Conservation (phyloP, 2,113 vertebrate species). For the Psettodes erumei region DNA sequence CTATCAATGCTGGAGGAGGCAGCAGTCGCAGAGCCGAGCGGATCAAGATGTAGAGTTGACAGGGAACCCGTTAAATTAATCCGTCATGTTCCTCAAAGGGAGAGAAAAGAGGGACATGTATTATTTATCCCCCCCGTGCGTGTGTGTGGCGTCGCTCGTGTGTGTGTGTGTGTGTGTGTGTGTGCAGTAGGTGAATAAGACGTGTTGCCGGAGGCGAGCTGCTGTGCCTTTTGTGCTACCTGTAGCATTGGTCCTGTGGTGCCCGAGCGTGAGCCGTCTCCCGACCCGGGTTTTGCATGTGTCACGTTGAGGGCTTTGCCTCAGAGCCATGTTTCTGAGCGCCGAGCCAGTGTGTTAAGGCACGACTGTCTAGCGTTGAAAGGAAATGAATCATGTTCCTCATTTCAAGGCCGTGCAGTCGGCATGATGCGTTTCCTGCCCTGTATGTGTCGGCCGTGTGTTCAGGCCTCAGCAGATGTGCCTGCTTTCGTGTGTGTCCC, state of each 20-base stretch:
- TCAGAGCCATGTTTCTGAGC: slow-evolving; percentile 38
- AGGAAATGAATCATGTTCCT: slow-evolving; percentile 84
- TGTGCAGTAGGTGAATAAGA: slow-evolving; percentile 32
- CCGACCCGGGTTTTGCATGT: slow-evolving; percentile 6
- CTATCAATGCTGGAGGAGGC: slow-evolving; percentile 47
- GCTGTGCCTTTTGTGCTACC: slow-evolving; percentile 39
- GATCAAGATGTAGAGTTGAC: slow-evolving; percentile 67
- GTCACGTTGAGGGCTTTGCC: slow-evolving; percentile 4
- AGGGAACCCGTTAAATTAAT: slow-evolving; percentile 58
- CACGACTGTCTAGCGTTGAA: slow-evolving; percentile 55
- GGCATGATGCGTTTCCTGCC: slow-evolving; percentile 73
- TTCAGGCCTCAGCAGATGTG: slow-evolving; percentile 65
- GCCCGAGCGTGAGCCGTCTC: slow-evolving; percentile 3
- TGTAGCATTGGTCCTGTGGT: slow-evolving; percentile 27
- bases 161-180: slow-evolving; percentile 25
- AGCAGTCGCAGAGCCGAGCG: slow-evolving; percentile 22
- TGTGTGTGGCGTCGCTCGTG: slow-evolving; percentile 7
- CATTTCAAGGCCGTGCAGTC: slow-evolving; percentile 71
- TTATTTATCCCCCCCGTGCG: slow-evolving; percentile 64
- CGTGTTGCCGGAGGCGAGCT: slow-evolving; percentile 31
- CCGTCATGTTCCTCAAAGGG: slow-evolving; percentile 59
- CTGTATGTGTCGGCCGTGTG: slow-evolving; percentile 49
- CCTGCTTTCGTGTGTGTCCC: slow-evolving; percentile 8
- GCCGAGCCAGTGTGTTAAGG: slow-evolving; percentile 37
- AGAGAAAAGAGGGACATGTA: slow-evolving; percentile 43